Conservation (phyloP, 1,140 invertebrate species). For the Aphaenogaster floridana region DNA sequence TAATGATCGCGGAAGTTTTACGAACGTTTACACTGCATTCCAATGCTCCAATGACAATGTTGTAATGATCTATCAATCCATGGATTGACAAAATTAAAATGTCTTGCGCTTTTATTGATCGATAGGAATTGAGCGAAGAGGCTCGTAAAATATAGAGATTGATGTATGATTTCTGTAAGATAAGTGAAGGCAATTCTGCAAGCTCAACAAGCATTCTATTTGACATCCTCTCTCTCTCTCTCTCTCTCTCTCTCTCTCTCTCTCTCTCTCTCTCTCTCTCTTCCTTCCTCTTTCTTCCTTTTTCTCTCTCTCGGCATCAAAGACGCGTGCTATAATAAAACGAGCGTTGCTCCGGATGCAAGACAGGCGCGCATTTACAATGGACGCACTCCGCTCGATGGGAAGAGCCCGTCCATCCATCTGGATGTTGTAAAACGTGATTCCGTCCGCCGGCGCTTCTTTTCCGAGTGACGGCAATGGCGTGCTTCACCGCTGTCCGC, state of each 20-base stretch:
- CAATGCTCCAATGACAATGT: neutral
- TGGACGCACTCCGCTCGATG: constrained; percentile 9
- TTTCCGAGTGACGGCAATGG: neutral
- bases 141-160: neutral
- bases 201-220: constrained; percentile 2
- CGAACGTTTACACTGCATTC: neutral
- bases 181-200: neutral
- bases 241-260: no score
- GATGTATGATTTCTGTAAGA: neutral
- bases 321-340: constrained; percentile 23
- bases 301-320: neutral
- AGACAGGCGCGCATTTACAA: constrained; percentile 37
- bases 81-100: neutral
- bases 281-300: no score
- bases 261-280: no score
- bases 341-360: neutral
- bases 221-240: neutral
- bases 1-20: neutral
- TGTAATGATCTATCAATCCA: neutral
- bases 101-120: neutral
- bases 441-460: neutral
- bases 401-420: constrained; percentile 4
- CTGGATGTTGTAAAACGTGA: constrained; percentile 11
- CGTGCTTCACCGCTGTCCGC: neutral
- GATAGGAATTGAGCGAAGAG: neutral